These are phyloP conservation scores for Mesocentrotus franciscanus DNA, from an alignment of 53 echinoderm and acorn worm genomes.

Conservation along the genomic window DNA sequence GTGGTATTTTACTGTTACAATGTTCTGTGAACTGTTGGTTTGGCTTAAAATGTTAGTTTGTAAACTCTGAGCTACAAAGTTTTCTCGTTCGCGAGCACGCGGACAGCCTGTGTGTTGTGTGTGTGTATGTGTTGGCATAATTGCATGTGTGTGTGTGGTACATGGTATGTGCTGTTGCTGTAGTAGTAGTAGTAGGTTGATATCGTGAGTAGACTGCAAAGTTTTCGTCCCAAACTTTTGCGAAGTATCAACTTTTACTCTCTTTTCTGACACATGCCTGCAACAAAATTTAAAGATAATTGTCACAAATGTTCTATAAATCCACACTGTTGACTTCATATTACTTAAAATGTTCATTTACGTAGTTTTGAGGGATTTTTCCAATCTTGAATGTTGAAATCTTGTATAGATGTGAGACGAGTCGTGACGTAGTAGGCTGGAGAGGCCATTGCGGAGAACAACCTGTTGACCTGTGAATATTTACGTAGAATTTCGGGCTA, in stretches of 20 bases:
- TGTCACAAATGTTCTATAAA: neutral
- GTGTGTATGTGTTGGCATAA: neutral
- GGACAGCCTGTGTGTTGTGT: neutral
- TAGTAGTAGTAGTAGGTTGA: conserved; percentile 29
- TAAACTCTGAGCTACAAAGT: neutral
- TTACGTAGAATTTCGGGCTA: neutral
- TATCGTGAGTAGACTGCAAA: conserved; percentile 67
- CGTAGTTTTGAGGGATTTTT: neutral
- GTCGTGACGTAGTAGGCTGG: conserved; percentile 48
- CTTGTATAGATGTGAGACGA: conserved; percentile 66
- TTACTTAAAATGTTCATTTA: neutral
- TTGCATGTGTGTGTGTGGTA: neutral
- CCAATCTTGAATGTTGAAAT: conserved; percentile 49
- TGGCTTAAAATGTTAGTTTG: conserved; percentile 26
- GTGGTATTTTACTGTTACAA: neutral
- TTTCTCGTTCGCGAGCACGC: neutral
- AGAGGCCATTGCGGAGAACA: conserved; percentile 46
- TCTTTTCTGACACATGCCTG: neutral
- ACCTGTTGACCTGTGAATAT: conserved; percentile 63
- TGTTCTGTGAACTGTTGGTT: neutral
- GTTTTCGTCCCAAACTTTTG: conserved; percentile 16
- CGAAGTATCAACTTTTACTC: conserved; percentile 8
- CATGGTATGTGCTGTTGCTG: neutral
- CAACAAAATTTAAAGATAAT: neutral
- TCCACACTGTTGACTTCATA: neutral